Evolutionary conservation across 2,888 invertebrate genomes (phyloP).

Genomic region (Ceramica pisi): DNA sequence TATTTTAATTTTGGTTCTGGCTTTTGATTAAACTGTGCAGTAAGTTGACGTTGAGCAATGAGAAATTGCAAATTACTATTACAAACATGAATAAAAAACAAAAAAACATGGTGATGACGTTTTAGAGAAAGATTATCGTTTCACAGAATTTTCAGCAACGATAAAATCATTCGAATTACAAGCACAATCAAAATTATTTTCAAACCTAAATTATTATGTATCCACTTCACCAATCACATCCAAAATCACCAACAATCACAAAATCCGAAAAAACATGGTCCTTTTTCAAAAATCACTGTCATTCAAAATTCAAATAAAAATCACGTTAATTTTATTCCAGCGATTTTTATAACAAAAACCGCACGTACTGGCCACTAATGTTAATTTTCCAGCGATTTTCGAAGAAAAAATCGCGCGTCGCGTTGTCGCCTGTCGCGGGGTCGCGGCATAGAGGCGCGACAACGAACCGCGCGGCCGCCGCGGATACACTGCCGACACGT

Average conservation of each 20-base stretch:
- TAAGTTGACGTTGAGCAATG: background rate
- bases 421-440: slow-evolving; percentile 56
- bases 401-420: slow-evolving; percentile 39
- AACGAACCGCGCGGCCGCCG: slow-evolving; percentile 83
- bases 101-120: background rate
- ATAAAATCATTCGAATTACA: background rate
- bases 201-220: background rate
- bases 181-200: slow-evolving; percentile 43
- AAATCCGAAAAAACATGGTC: slow-evolving; percentile 28
- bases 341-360: slow-evolving; percentile 14
- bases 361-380: background rate
- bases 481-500: slow-evolving; percentile 87
- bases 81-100: too few species aligned
- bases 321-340: background rate
- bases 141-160: background rate
- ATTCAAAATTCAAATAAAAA: slow-evolving; percentile 18
- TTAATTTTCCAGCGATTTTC: background rate
- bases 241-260: slow-evolving; percentile 23
- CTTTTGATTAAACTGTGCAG: background rate
- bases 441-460: slow-evolving; percentile 51
- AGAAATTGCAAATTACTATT: background rate
- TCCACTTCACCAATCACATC: slow-evolving; percentile 43
- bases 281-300: slow-evolving; percentile 17
- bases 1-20: background rate
- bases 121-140: background rate